phyloP scores from a whole-genome alignment of 2,888 invertebrate genomes.

The Cataglyphis livida region DNA sequence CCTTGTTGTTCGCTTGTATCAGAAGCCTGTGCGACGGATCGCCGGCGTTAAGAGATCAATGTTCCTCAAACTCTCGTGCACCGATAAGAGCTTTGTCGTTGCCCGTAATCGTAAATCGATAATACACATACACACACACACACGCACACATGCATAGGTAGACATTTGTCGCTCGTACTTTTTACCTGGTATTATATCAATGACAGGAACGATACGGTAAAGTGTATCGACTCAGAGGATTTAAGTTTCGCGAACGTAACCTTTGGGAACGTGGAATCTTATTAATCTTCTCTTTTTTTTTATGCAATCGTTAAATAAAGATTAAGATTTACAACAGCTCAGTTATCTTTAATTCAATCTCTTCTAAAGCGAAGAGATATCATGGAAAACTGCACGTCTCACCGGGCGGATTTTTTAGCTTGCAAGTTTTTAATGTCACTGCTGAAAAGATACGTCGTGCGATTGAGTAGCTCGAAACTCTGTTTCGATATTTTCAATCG shows the following conservation, averaged over 20 bases:
- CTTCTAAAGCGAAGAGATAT: not conserved
- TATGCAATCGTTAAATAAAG: not conserved
- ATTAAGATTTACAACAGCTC: not conserved
- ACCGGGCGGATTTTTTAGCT: not conserved
- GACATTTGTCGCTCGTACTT: slow-evolving; percentile 61
- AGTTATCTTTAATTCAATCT: slow-evolving; percentile 43
- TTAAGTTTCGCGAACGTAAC: not conserved
- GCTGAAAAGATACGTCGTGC: not conserved
- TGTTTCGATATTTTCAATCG: slow-evolving; percentile 13
- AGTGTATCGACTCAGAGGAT: not conserved
- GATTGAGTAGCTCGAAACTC: slow-evolving; percentile 16
- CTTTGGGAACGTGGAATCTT: not conserved
- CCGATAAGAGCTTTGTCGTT: slow-evolving; percentile 50
- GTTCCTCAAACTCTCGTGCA: slow-evolving; percentile 58
- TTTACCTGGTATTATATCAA: not conserved
- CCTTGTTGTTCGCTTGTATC: slow-evolving; percentile 22
- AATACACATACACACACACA: slow-evolving; percentile 33
- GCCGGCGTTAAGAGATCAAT: slow-evolving; percentile 59
- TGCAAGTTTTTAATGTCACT: not conserved
- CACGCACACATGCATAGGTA: not conserved
- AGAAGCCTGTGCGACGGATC: slow-evolving; percentile 6
- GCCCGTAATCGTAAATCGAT: slow-evolving; percentile 66
- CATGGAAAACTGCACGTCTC: slow-evolving; percentile 7
- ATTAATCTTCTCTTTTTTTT: not conserved
- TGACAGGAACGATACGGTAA: not conserved